A percentile compares a stretch with the other conserved stretches of the same genome.
phyloP scores from a whole-genome alignment of 2,113 vertebrate genomes.

The Gasterosteus nipponicus region DNA sequence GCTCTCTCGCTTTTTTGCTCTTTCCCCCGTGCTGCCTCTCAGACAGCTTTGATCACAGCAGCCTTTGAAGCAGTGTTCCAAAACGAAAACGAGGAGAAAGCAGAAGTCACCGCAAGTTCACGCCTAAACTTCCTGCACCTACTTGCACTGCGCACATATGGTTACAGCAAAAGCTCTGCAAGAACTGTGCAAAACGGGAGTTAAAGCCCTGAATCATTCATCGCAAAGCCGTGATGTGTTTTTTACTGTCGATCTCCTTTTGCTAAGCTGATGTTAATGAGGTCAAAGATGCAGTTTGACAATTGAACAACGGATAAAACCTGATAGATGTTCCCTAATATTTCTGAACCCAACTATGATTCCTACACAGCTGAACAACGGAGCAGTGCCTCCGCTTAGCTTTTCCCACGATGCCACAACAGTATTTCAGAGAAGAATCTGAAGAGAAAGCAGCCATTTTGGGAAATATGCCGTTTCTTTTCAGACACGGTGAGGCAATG shows the following conservation, averaged over 20 bases:
- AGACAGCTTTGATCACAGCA: slow-evolving; percentile 89
- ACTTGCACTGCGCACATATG: slow-evolving; percentile 80
- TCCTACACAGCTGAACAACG: slow-evolving; percentile 9
- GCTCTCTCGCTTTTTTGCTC: slow-evolving; percentile 63
- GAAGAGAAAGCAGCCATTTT: slow-evolving; percentile 12
- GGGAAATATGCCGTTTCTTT: slow-evolving; percentile 27
- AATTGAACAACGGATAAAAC: slow-evolving; percentile 14
- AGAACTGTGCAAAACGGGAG: slow-evolving; percentile 54
- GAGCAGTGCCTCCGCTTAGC: slow-evolving; percentile 7
- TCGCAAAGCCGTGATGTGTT: slow-evolving; percentile 23
- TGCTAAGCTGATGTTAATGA: slow-evolving; percentile 34
- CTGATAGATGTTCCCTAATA: slow-evolving; percentile 8
- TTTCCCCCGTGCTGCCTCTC: slow-evolving; percentile 78
- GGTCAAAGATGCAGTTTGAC: slow-evolving; percentile 17
- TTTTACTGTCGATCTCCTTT: slow-evolving; percentile 37
- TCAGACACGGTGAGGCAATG: slow-evolving; percentile 13
- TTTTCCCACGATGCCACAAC: background rate
- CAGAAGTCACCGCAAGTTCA: slow-evolving; percentile 87
- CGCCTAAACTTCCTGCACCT: slow-evolving; percentile 84
- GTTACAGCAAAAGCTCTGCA: slow-evolving; percentile 68
- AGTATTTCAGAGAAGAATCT: background rate
- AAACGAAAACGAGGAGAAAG: slow-evolving; percentile 85
- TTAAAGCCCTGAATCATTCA: slow-evolving; percentile 52
- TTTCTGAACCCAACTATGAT: slow-evolving; percentile 15
- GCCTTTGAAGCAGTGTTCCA: slow-evolving; percentile 89